These are phyloP conservation scores for Perdix hodgsoniae DNA, from an alignment of 2,797 vertebrate genomes.

Conservation along the genomic window DNA sequence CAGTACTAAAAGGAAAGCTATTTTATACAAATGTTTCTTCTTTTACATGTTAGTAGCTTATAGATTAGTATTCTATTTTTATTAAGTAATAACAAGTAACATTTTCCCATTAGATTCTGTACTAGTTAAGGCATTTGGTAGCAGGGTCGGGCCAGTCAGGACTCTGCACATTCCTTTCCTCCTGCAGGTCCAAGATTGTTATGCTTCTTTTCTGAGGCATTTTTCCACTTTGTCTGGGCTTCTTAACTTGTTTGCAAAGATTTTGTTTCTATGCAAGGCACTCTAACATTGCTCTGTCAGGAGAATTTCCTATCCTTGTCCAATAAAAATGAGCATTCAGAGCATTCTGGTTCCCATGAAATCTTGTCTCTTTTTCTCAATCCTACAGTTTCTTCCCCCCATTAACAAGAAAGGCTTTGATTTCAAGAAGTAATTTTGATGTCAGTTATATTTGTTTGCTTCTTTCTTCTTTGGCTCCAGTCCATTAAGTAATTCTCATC, in stretches of 20 bases:
- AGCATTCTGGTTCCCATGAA: not conserved
- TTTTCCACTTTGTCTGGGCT: not conserved
- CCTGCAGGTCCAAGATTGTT: slow-evolving; percentile 1
- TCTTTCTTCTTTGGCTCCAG: not conserved
- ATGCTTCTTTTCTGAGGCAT: not conserved
- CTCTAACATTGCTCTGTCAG: not conserved
- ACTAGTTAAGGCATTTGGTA: not conserved
- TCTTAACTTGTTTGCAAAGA: not conserved
- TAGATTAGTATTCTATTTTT: not conserved
- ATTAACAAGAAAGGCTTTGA: not conserved
- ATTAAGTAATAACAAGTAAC: not conserved
- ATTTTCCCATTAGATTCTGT: not conserved
- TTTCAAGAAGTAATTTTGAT: not conserved
- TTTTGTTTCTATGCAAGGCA: not conserved
- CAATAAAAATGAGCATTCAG: not conserved
- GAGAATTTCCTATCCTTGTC: not conserved
- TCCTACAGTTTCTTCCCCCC: not conserved
- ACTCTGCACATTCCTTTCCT: slow-evolving; percentile 21
- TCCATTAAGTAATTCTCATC: not conserved
- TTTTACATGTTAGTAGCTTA: not conserved
- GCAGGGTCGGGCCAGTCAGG: not conserved
- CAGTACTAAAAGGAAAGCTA: not conserved
- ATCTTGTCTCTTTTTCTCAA: not conserved
- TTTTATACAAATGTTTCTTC: not conserved
- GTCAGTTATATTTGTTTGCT: not conserved